Base-by-base conservation (phyloP, 1,140 invertebrate species). In the Mamestra configurata region DNA sequence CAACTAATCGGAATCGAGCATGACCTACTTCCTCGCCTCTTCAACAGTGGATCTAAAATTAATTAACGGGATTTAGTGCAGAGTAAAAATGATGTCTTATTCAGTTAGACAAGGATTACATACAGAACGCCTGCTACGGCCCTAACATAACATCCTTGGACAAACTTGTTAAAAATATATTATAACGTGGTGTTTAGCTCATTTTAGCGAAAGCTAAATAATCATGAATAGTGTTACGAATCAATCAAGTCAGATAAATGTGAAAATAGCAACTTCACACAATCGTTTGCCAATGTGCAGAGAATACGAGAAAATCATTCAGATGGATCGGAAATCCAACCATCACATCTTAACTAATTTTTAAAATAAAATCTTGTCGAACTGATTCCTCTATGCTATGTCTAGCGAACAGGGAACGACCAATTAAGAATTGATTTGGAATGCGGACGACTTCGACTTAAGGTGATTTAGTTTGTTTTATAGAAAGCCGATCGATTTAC, bases 371-470 rank as follows among this genome's bases (percentile, higher is more conserved):
- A 59, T 15, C 10, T 71, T 75, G 79, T 40, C 15, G 0, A 6
- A 20, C 68, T 53, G 68, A 24, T 53, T 2, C 24, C 40, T 70
- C 27, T 84, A 55, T 0, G n/a, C 82, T 86, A 72, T 82, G 77
- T 1, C 22, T 11, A 18, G 18, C 31, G 40, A 61, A 86, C 82
- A 85, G 71, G 77, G 31, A 76, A 79, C 79, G 82, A 81, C 82
- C 84, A 87, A 87, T 87, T 87, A 86, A 82, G 53, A 76, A 70
- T 82, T 84, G 81, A 84, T 86, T 83, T 82, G 82, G 85, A 86
- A 86, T 84, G 61, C 70, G 61, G 24, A 46, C 55, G 73, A 55
- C 35, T 18, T 37, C 13, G 24, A 64, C 55, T 49, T 64, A 15
- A 18, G 22, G 20, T 76, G 40, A 76, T 76, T 61, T 76, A 35